Evolutionary conservation across 1,140 invertebrate species (phyloP), one percentile per base, ranked within the genome.

Genomic region (Orchesella cincta): DNA sequence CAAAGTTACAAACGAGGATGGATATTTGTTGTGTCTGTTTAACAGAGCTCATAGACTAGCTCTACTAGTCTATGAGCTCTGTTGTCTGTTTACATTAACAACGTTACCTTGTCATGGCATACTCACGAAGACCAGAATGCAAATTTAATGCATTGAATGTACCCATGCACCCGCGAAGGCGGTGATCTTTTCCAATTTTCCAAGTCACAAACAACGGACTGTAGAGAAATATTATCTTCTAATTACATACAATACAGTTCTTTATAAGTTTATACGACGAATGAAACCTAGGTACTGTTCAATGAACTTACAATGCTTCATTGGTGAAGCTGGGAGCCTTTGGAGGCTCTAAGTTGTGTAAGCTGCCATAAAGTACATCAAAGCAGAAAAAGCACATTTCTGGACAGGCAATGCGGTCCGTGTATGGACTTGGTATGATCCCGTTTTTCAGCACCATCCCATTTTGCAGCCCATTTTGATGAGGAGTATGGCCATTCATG

Each of bases 331-430:
- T 91, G 70, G 94, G 94, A 80, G 91, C 88, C 86, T 93, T 93
- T 78, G 95, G 96, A 78, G 93, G 92, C 82, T 97, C 94, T 84
- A 95, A 90, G 84, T 93, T 95, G 87, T 98, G 92, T 83, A 98
- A 89, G 87, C 98, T 94, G 86, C 91, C 92, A 86, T 97, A 95
- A 73, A 98, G 90, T 78, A 98, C 95, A 88, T 98, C 96, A 88
- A 98, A 98, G 90, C 97, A 98, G 88, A 94, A 98, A 88, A 94
- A 96, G 85, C 94, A 97, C 97, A 98, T 98, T 86, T 98, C 95
- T 71, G 93, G 92, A 85, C 92, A 91, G 76, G 94, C 94, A 51
- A 97, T 86, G 76, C 81, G 87, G 81, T 86, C 85, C 82, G 26
- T 85, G 86, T 67, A 67, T 1, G 62, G 62, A 29, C 1, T 33